Evolutionary conservation across 1,140 invertebrate species (phyloP).

Genomic region (Subanguina moxae): DNA sequence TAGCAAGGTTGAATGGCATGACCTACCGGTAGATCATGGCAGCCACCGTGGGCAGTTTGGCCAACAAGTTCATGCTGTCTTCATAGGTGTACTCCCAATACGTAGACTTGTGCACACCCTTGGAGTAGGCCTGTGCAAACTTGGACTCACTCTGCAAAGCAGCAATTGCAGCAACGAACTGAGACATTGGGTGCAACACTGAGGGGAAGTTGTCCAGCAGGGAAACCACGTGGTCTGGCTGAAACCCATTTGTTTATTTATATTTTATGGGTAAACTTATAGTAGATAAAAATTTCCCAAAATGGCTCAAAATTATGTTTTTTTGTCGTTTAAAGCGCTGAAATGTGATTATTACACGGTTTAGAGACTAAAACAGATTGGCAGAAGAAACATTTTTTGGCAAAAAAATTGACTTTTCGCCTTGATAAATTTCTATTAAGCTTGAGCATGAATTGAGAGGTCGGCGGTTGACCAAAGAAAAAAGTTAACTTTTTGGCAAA

Average conservation of each 20-base stretch:
- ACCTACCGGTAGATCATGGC: slow-evolving; percentile 76
- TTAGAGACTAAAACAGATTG: too few relatives aligned
- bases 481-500: too few relatives aligned
- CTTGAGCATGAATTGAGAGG: too few relatives aligned
- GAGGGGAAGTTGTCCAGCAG: slow-evolving; percentile 93
- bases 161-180: slow-evolving; percentile 85
- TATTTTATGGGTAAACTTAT: too few relatives aligned
- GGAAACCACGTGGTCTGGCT: slow-evolving; percentile 82
- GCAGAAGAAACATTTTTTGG: too few relatives aligned
- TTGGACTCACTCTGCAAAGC: slow-evolving; percentile 87
- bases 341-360: too few relatives aligned
- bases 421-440: too few relatives aligned
- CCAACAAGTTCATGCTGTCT: slow-evolving; percentile 91
- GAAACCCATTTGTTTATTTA: not conserved
- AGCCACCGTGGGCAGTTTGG: slow-evolving; percentile 86
- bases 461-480: too few relatives aligned
- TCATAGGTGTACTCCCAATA: slow-evolving; percentile 82
- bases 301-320: too few relatives aligned
- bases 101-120: slow-evolving; percentile 76
- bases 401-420: too few relatives aligned
- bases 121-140: slow-evolving; percentile 83
- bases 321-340: too few relatives aligned
- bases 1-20: not conserved
- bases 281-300: too few relatives aligned
- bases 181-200: slow-evolving; percentile 88